Percentiles rank a stretch among this genome's conserved stretches.
Conservation (phyloP, 2,888 invertebrate genomes). For the Stomorhina lunata region DNA sequence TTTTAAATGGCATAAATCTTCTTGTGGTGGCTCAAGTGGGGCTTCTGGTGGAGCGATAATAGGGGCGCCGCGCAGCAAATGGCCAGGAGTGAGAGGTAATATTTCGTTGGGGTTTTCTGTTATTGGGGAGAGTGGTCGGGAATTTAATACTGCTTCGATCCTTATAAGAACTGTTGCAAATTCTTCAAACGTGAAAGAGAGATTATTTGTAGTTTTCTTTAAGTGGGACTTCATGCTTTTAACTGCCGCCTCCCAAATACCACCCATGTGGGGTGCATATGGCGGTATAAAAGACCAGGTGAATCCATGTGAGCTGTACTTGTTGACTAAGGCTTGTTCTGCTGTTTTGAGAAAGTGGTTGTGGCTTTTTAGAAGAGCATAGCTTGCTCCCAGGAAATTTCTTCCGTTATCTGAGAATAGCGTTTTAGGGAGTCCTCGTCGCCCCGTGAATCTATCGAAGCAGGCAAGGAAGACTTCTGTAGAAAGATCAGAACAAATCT, state of each 20-base stretch:
- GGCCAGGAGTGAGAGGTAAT: conserved; percentile 36
- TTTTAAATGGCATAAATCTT: background rate
- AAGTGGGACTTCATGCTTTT: conserved; percentile 46
- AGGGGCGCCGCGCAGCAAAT: conserved; percentile 39
- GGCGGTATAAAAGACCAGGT: conserved; percentile 45
- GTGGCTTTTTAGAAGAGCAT: background rate
- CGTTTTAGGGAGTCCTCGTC: conserved; percentile 45
- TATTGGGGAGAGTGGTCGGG: conserved; percentile 14
- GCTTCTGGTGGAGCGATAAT: conserved; percentile 19
- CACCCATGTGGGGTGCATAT: conserved; percentile 46
- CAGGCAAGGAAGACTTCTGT: conserved; percentile 37
- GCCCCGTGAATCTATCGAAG: conserved; percentile 37
- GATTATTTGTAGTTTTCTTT: background rate
- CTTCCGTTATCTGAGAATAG: conserved; percentile 55
- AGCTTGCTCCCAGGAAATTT: conserved; percentile 45
- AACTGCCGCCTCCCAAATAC: conserved; percentile 47
- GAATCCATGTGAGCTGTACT: background rate
- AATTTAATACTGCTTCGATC: conserved; percentile 34
- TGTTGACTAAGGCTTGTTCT: background rate
- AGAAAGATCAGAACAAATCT: conserved; percentile 36
- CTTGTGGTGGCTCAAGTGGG: background rate
- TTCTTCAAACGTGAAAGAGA: conserved; percentile 35
- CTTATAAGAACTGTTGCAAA: conserved; percentile 26
- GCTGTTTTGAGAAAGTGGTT: background rate
- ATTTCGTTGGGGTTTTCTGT: conserved; percentile 40